These are phyloP conservation scores for Tapirus terrestris DNA, from an alignment of 2,113 vertebrate genomes.

Conservation along the genomic window DNA sequence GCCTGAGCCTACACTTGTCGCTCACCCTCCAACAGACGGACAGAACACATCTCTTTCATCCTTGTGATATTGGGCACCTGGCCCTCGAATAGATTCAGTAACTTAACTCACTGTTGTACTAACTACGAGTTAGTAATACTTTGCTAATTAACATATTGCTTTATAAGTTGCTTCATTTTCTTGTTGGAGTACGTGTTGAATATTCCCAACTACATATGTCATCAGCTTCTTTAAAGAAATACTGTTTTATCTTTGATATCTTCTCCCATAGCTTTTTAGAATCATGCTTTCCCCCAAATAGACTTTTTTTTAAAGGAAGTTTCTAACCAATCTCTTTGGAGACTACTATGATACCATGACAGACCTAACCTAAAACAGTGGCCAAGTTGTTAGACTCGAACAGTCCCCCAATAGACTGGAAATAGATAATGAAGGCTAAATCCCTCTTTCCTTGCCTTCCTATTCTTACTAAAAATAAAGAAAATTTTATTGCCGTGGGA, in stretches of 20 bases:
- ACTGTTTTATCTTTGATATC: conserved; percentile 31
- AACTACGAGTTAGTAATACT: background rate
- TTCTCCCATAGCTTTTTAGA: conserved; percentile 11
- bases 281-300: background rate
- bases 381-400: background rate
- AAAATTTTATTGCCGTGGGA: conserved; percentile 7
- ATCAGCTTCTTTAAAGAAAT: background rate
- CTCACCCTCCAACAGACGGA: background rate
- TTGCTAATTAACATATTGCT: background rate
- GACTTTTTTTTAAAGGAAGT: background rate
- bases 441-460: background rate
- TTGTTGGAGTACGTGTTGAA: background rate
- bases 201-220: background rate
- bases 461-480: conserved; percentile 57
- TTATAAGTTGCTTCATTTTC: background rate
- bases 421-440: background rate
- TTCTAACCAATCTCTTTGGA: background rate
- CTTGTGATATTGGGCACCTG: background rate
- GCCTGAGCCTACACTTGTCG: background rate
- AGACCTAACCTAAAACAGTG: background rate
- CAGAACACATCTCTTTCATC: background rate
- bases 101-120: background rate
- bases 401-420: background rate
- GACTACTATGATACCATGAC: background rate
- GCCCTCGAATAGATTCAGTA: background rate